These are phyloP conservation scores for Coturnix japonica DNA, from an alignment of 2,113 vertebrate genomes.

Conservation along the genomic window DNA sequence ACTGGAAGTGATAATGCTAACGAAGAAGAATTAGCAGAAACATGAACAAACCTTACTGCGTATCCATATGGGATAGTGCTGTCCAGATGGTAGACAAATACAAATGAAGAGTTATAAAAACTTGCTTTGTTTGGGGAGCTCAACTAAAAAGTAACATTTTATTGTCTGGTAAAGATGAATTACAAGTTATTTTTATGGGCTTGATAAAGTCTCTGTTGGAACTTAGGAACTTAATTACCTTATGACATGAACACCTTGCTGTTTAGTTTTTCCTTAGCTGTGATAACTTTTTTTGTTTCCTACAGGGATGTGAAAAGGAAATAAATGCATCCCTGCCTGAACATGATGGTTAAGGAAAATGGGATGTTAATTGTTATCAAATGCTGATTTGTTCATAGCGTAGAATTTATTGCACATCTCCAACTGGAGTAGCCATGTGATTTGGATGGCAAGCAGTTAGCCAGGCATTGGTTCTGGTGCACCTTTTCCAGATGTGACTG, in stretches of 20 bases:
- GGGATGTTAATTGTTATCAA: slow-evolving; percentile 2
- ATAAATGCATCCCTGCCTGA: background rate
- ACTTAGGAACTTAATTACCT: background rate
- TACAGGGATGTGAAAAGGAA: background rate
- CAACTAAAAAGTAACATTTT: background rate
- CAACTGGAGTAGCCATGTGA: background rate
- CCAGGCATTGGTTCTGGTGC: background rate
- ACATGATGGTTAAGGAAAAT: background rate
- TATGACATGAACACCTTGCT: background rate
- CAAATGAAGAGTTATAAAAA: background rate
- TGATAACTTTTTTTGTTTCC: background rate
- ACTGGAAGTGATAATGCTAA: background rate
- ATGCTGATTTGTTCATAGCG: background rate
- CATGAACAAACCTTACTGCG: background rate
- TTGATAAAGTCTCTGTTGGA: background rate
- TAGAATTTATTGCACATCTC: background rate
- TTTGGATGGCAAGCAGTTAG: background rate
- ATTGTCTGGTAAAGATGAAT: background rate
- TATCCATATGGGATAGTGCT: background rate
- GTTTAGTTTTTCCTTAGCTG: background rate
- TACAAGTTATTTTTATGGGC: background rate
- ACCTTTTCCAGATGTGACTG: background rate
- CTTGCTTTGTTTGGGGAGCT: background rate
- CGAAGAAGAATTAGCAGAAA: background rate
- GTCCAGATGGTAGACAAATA: slow-evolving; percentile 1